Base-by-base conservation (phyloP, 2,797 vertebrate species). In the Microctenopoma stevenorrisi region DNA sequence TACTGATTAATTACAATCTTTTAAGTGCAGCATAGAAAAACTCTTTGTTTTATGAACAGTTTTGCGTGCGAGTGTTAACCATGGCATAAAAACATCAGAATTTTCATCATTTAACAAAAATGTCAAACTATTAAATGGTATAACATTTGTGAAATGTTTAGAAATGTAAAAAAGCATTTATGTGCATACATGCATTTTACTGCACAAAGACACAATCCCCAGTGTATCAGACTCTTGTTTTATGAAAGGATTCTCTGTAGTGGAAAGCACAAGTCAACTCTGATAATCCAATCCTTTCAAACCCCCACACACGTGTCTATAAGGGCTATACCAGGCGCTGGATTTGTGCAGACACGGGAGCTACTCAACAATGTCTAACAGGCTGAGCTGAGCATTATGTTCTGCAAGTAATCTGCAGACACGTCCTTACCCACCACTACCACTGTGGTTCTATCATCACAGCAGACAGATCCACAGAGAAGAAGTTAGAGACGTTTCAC, bases 261-360 rank as follows among this genome's bases (percentile, higher is more conserved):
- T 48, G 33, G 22, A 75, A 66, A 72, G 53, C 33, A 53, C 56
- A 60, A 60, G 56, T 77, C 44, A 67, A 74, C 79, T 72, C 47
- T n/a, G 71, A 67, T 90, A 88, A 89, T 82, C 85, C 40, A 42
- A 64, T 74, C 68, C 71, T 83, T 87, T 88, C 81, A 85, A 73
- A 80, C 69, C 38, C 68, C 33, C 43, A 47, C 71, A 58, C 86
- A 85, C 88, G 56, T 87, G 87, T 83, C 59, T 44, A 26, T 52
- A 44, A 47, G 55, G 70, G 40, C 48, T 12, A 30, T 42, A 59
- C 26, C 74, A 66, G 68, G 74, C 52, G 16, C 7, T 66, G 82
- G 86, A 82, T 78, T 77, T 82, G 68, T 66, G 50, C 72, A 65
- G 67, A 75, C 80, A 68, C 7, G 12, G 13, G 66, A 83, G 57